A percentile compares a stretch with the other conserved stretches of the same genome.
Conservation (phyloP, 2,113 vertebrate species). For the Felis catus region DNA sequence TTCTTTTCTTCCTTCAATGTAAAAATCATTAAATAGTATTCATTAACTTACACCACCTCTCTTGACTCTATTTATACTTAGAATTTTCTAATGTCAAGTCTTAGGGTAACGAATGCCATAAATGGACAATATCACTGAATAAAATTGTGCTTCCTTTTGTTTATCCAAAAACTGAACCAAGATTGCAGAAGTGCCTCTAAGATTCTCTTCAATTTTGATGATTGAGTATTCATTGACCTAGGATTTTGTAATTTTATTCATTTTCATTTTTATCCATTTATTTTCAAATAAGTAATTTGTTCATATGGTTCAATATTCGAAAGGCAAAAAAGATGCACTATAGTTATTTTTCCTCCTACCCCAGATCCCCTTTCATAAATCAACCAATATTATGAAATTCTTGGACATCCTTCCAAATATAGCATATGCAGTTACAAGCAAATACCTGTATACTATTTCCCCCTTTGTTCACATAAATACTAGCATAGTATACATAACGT, state of each 20-base stretch:
- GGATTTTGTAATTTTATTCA: not conserved
- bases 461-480: not conserved
- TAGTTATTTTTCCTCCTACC: not conserved
- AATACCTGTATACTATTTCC: not conserved
- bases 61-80: not conserved
- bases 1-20: not conserved
- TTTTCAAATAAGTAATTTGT: constrained; percentile 4
- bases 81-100: not conserved
- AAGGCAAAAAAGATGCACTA: not conserved
- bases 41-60: not conserved
- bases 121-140: not conserved
- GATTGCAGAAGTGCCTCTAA: not conserved
- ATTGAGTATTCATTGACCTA: not conserved
- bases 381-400: constrained; percentile 22
- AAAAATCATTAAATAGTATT: not conserved
- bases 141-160: not conserved
- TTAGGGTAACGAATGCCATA: not conserved
- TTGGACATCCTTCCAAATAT: not conserved
- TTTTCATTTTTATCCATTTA: not conserved
- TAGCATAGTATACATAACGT: not conserved
- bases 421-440: not conserved
- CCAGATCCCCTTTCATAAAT: not conserved
- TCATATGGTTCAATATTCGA: not conserved
- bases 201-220: constrained; percentile 20
- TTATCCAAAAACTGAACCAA: constrained; percentile 17